Percentiles rank a stretch among this genome's conserved stretches.
Evolutionary conservation across 2,888 invertebrate genomes (phyloP).

Genomic region (Drosophila pseudotalamancana): DNA sequence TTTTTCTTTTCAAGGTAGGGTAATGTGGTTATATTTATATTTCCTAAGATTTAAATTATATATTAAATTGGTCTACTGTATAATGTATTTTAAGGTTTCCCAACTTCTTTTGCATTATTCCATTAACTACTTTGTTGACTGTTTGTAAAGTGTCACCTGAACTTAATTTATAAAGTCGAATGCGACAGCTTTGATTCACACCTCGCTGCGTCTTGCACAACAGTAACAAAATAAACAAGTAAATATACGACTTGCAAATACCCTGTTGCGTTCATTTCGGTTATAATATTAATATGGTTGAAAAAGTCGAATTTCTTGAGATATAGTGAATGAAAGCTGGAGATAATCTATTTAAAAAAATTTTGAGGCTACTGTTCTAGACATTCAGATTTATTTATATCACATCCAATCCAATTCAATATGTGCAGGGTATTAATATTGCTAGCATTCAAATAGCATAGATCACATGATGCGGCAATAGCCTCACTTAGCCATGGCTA

Average conservation of each 20-base stretch:
- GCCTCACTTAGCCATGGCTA: slow-evolving; percentile 23
- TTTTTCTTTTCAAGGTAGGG: no score
- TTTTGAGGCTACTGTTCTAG: no score
- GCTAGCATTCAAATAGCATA: neutral
- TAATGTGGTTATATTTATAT: neutral
- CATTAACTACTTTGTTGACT: slow-evolving; percentile 3
- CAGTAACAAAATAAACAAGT: slow-evolving; percentile 2
- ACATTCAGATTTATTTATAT: neutral
- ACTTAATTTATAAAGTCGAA: slow-evolving; percentile 13
- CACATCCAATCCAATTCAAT: neutral
- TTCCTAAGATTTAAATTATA: neutral
- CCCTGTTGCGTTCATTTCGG: no score
- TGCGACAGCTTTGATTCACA: slow-evolving; percentile 42
- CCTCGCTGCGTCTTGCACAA: slow-evolving; percentile 27
- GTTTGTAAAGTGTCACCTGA: slow-evolving; percentile 18
- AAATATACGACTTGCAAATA: neutral
- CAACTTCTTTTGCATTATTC: slow-evolving; percentile 1
- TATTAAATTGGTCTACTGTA: slow-evolving; percentile 1
- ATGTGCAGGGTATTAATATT: neutral
- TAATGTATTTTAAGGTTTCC: neutral
- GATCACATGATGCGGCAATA: slow-evolving; percentile 37
- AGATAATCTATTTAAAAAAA: no score
- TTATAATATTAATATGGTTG: no score
- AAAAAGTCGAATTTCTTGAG: no score
- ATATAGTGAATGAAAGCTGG: no score